phyloP scores from a whole-genome alignment of 2,888 invertebrate genomes.

The Metalampra italica region DNA sequence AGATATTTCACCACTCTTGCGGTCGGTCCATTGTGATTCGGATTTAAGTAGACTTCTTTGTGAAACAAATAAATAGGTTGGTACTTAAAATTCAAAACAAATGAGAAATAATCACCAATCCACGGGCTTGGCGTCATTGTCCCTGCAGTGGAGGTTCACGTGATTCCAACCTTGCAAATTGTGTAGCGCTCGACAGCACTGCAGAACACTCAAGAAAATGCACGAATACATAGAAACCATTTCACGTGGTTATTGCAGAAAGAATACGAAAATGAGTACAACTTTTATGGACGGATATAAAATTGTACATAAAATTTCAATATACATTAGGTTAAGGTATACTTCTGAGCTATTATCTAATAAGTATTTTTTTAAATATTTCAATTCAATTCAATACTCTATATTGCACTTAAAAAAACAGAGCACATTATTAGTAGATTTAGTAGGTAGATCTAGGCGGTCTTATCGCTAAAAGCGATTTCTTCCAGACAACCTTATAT shows the following conservation, averaged over 20 bases:
- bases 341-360: too few species aligned
- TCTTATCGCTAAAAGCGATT: too few species aligned
- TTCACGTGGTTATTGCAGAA: not conserved
- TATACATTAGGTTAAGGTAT: too few species aligned
- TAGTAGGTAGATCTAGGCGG: too few species aligned
- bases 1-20: too few species aligned
- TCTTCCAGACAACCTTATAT: too few species aligned
- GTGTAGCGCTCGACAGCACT: conserved; percentile 12
- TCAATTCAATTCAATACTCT: too few species aligned
- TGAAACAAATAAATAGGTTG: not conserved
- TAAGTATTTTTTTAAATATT: too few species aligned
- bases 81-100: conserved; percentile 1
- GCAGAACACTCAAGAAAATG: conserved; percentile 14
- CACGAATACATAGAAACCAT: conserved; percentile 4
- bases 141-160: conserved; percentile 42
- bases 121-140: conserved; percentile 40
- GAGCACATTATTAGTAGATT: too few species aligned
- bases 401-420: too few species aligned
- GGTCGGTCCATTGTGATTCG: too few species aligned
- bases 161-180: conserved; percentile 28
- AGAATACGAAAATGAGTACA: not conserved
- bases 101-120: conserved; percentile 44
- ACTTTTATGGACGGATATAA: not conserved
- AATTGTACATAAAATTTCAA: not conserved
- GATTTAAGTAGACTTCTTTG: too few species aligned